Percentiles rank a stretch among this genome's conserved stretches.
Evolutionary conservation across 2,888 invertebrate species (phyloP).

Genomic region (Syritta pipiens): DNA sequence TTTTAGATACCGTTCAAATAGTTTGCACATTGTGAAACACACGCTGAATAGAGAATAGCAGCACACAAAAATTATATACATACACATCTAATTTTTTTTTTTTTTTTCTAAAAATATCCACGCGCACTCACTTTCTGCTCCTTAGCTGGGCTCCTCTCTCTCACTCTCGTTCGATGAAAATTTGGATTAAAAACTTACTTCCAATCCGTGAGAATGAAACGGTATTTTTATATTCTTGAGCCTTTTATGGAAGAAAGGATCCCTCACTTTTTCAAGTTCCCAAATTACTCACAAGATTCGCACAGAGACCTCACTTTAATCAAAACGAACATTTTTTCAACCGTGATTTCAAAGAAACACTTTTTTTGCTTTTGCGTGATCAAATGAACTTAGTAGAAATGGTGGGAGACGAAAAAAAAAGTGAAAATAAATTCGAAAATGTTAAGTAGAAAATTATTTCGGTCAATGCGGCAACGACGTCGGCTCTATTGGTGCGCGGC

Average conservation of each 20-base stretch:
- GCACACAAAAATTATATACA: constrained; percentile 33
- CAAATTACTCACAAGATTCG: background rate
- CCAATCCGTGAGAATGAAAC: constrained; percentile 29
- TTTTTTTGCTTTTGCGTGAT: constrained; percentile 14
- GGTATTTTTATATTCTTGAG: constrained; percentile 11
- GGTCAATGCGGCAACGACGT: constrained; percentile 55
- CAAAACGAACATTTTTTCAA: constrained; percentile 35
- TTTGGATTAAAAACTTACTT: constrained; percentile 31
- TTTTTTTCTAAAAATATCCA: constrained; percentile 62
- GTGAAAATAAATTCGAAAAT: constrained; percentile 20
- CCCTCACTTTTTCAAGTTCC: constrained; percentile 5
- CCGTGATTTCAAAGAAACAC: background rate
- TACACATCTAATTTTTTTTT: constrained; percentile 28
- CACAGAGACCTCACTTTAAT: constrained; percentile 12
- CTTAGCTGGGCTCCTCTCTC: constrained; percentile 36
- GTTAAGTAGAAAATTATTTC: constrained; percentile 38
- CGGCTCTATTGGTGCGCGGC: constrained; percentile 63
- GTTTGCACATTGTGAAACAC: constrained; percentile 68
- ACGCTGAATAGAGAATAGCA: constrained; percentile 57
- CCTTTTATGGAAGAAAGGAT: constrained; percentile 20
- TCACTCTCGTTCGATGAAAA: constrained; percentile 62
- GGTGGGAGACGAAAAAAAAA: background rate
- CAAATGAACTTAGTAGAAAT: constrained; percentile 37
- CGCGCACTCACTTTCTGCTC: constrained; percentile 66
- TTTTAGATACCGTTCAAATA: constrained; percentile 60